Evolutionary conservation across 2,797 vertebrate genomes (phyloP).

Genomic region (Columba guinea): DNA sequence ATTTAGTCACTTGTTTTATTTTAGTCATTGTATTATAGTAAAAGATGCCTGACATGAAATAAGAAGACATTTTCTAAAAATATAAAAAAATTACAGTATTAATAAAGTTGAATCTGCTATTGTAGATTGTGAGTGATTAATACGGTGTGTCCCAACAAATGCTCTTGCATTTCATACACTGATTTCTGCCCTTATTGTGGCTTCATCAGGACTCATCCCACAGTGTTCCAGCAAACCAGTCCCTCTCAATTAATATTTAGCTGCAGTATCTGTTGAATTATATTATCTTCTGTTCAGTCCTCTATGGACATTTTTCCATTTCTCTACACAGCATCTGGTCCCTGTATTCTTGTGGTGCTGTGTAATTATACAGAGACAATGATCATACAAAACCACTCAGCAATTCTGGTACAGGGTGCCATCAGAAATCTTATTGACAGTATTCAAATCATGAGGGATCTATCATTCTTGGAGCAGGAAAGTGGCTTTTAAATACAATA

Average conservation of each 20-base stretch:
- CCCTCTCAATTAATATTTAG: background rate
- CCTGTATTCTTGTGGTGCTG: background rate
- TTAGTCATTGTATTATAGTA: background rate
- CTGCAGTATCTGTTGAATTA: background rate
- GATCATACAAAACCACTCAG: background rate
- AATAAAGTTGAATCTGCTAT: background rate
- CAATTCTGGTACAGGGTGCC: background rate
- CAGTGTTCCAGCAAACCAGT: background rate
- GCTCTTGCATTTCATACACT: background rate
- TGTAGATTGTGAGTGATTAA: background rate
- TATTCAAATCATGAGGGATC: rapidly evolving
- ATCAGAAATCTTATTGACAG: background rate
- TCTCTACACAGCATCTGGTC: background rate
- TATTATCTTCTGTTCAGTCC: background rate
- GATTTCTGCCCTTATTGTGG: background rate
- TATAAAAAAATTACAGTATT: background rate
- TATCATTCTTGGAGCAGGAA: background rate
- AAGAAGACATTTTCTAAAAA: background rate
- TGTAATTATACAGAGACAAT: background rate
- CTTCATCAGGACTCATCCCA: background rate
- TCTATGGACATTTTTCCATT: background rate
- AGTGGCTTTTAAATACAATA: background rate
- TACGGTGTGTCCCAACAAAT: background rate
- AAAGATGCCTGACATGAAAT: background rate
- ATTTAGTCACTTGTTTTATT: background rate